These are phyloP conservation scores for Ameiurus melas DNA, from an alignment of 2,113 vertebrate genomes.

Conservation along the genomic window DNA sequence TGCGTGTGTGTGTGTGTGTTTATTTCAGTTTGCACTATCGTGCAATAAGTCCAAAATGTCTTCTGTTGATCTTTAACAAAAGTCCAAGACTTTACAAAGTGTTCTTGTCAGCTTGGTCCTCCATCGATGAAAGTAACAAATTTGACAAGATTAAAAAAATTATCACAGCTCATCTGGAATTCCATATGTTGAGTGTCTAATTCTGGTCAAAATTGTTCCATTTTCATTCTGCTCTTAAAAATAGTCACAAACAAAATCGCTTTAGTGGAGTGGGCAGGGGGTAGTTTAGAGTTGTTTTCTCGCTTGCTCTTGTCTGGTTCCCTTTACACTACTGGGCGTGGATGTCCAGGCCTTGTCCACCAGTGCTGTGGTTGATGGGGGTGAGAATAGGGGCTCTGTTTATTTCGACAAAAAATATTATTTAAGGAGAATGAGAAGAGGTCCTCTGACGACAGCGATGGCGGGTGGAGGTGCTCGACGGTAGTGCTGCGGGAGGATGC, in stretches of 20 bases:
- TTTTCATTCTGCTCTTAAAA: constrained; percentile 77
- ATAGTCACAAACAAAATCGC: constrained; percentile 93
- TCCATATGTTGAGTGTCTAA: constrained; percentile 88
- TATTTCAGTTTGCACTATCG: constrained; percentile 43
- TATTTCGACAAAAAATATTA: too few relatives aligned
- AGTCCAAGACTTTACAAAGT: constrained; percentile 96
- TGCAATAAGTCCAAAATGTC: constrained; percentile 75
- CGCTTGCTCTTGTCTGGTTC: constrained; percentile 80
- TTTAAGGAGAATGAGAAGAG: too few relatives aligned
- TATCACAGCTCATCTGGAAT: constrained; percentile 99
- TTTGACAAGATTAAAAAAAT: constrained; percentile 89
- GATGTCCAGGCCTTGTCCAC: constrained; percentile 92
- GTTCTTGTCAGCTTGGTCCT: constrained; percentile 96
- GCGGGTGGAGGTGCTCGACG: too few relatives aligned
- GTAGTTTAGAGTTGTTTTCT: constrained; percentile 54
- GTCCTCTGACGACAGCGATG: too few relatives aligned
- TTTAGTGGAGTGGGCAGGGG: constrained; percentile 60
- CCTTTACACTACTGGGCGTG: constrained; percentile 90
- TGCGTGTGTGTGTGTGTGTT: constrained; percentile 56
- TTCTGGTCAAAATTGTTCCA: constrained; percentile 89
- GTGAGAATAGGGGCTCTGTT: constrained; percentile 87
- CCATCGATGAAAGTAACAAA: constrained; percentile 91
- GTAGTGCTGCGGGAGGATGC: too few relatives aligned
- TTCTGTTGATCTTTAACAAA: constrained; percentile 84
- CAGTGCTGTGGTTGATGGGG: constrained; percentile 88